Evolutionary conservation across 2,113 vertebrate genomes (phyloP).

Genomic region (Scatophagus argus): DNA sequence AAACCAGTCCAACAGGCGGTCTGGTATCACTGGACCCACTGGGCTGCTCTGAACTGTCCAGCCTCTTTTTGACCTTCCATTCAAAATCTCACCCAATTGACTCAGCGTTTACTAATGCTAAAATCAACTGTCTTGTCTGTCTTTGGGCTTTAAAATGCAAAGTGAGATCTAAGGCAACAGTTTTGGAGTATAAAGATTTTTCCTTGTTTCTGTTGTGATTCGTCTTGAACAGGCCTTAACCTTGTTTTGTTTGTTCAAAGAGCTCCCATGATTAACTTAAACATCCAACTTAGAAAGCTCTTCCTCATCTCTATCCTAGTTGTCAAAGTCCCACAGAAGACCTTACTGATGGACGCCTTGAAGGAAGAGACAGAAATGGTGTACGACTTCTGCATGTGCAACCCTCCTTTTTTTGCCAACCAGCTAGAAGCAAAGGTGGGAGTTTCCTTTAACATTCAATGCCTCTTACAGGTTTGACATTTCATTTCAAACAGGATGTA

Average conservation of each 20-base stretch:
- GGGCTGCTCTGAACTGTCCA: too few relatives aligned
- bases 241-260: not conserved
- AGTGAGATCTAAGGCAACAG: not conserved
- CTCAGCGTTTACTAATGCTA: too few relatives aligned
- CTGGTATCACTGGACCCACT: too few relatives aligned
- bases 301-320: constrained; percentile 79
- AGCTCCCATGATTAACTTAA: not conserved
- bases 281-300: not conserved
- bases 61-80: too few relatives aligned
- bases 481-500: not conserved
- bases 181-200: not conserved
- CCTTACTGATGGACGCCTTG: constrained; percentile 96
- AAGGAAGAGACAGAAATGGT: constrained; percentile 95
- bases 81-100: too few relatives aligned
- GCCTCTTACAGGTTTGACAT: not conserved
- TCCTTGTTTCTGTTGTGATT: not conserved
- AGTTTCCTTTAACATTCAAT: not conserved
- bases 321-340: constrained; percentile 99
- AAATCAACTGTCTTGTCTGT: too few relatives aligned
- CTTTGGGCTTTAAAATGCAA: not conserved
- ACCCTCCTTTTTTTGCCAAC: constrained; percentile 98
- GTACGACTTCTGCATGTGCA: constrained; percentile 99
- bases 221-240: not conserved
- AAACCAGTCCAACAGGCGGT: too few relatives aligned
- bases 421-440: constrained; percentile 95